Conservation (phyloP, 2,797 vertebrate species). For the Microcaecilia unicolor region DNA sequence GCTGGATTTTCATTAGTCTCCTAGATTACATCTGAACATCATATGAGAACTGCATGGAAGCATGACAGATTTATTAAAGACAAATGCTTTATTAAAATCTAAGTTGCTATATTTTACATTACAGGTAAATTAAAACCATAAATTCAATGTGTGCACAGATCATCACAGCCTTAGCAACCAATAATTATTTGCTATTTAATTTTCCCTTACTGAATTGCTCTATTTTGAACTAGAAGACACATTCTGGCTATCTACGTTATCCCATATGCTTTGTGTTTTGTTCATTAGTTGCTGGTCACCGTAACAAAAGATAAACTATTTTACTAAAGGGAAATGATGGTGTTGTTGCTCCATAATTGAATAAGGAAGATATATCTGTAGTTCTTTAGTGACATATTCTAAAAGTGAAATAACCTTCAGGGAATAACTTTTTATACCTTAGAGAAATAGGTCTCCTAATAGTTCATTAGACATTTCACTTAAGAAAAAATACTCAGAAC, state of each 20-base stretch:
- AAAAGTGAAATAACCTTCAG: constrained; percentile 34
- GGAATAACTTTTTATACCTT: constrained; percentile 11
- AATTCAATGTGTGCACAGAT: constrained; percentile 61
- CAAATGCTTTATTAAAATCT: constrained; percentile 58
- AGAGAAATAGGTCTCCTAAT: constrained; percentile 9
- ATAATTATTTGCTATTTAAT: constrained; percentile 52
- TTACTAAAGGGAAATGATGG: constrained; percentile 55
- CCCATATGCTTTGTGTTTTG: constrained; percentile 37
- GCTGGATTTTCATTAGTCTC: constrained; percentile 37
- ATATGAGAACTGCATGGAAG: constrained; percentile 48
- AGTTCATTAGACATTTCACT: constrained; percentile 9
- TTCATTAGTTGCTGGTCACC: constrained; percentile 43
- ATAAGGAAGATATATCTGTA: constrained; percentile 50
- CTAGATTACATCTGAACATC: constrained; percentile 59
- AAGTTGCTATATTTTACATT: constrained; percentile 60
- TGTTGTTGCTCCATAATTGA: constrained; percentile 48
- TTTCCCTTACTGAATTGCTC: constrained; percentile 41
- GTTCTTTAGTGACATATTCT: constrained; percentile 39
- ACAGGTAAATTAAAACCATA: constrained; percentile 71
- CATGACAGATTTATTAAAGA: constrained; percentile 63
- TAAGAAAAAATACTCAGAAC: constrained; percentile 16
- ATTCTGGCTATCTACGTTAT: constrained; percentile 41
- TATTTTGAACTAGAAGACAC: constrained; percentile 45
- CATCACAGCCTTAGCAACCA: constrained; percentile 34
- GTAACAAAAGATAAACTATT: constrained; percentile 54